phyloP scores from a whole-genome alignment of 2,797 vertebrate genomes.

The Micrastur ruficollis region DNA sequence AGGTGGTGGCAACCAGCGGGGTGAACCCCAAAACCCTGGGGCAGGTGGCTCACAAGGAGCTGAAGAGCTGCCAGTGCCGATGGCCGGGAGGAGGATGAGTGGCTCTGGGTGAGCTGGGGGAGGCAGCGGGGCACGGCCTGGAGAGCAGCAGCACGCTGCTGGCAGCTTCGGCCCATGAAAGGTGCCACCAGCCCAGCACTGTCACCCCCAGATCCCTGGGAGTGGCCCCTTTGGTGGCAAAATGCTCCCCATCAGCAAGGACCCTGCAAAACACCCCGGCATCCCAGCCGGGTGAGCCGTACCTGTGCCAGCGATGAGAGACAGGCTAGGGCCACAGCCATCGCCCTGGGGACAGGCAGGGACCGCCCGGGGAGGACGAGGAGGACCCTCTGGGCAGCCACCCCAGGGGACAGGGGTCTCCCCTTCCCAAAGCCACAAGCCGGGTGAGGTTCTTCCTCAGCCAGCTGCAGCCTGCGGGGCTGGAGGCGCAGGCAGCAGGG shows the following conservation, averaged over 20 bases:
- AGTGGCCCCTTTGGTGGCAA: not conserved
- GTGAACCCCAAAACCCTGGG: not conserved
- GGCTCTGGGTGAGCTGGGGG: not conserved
- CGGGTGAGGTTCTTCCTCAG: fast-evolving
- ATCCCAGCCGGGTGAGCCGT: fast-evolving
- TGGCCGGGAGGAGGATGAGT: not conserved
- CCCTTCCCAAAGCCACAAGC: not conserved
- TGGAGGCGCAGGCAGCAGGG: not conserved
- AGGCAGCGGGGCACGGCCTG: not conserved
- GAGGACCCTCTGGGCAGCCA: not conserved
- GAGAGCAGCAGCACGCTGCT: not conserved
- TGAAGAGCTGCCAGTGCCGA: not conserved
- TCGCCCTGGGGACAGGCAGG: not conserved
- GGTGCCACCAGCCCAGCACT: not conserved
- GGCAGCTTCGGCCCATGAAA: not conserved
- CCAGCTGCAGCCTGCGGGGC: fast-evolving
- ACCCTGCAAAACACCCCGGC: not conserved
- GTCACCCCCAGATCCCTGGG: not conserved
- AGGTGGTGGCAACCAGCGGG: fast-evolving
- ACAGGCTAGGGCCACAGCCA: not conserved
- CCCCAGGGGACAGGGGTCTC: not conserved
- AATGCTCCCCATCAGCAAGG: not conserved
- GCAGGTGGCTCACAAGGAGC: fast-evolving
- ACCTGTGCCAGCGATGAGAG: not conserved
- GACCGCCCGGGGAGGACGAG: not conserved